Percentiles rank a stretch among this genome's conserved stretches.
Conservation (phyloP, 2,797 vertebrate species). For the Pampus argenteus region DNA sequence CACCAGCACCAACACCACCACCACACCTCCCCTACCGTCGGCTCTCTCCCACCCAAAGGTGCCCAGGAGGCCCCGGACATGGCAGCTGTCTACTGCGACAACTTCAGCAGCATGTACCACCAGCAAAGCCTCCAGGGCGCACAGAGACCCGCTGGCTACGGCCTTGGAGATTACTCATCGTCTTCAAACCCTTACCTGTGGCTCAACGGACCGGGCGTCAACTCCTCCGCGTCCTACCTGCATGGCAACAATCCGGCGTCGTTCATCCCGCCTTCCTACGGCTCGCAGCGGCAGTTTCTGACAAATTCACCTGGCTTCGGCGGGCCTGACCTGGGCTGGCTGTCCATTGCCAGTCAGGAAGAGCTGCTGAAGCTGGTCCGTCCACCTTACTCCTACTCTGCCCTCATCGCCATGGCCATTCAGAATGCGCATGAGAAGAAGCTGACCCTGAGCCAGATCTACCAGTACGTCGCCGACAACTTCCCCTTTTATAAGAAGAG, state of each 20-base stretch:
- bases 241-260: conserved; percentile 85
- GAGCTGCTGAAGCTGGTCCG: conserved; percentile 95
- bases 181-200: conserved; percentile 91
- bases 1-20: conserved; percentile 58
- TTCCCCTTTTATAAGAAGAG: conserved; percentile 98
- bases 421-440: conserved; percentile 96
- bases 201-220: conserved; percentile 88
- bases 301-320: conserved; percentile 83
- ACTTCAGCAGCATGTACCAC: conserved; percentile 88
- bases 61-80: conserved; percentile 89
- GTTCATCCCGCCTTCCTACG: conserved; percentile 87
- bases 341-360: conserved; percentile 94
- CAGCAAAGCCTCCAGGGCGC: conserved; percentile 83
- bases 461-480: conserved; percentile 96
- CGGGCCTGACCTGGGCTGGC: conserved; percentile 92
- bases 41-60: conserved; percentile 85
- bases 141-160: conserved; percentile 87
- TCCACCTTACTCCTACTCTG: conserved; percentile 98
- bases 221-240: conserved; percentile 88
- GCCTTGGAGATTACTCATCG: conserved; percentile 89
- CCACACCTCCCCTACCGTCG: conserved; percentile 77
- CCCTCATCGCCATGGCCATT: conserved; percentile 98
- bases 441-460: conserved; percentile 96
- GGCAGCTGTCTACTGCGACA: conserved; percentile 93
- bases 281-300: conserved; percentile 87